Evolutionary conservation across 1,140 invertebrate species (phyloP), one percentile per base, ranked within the genome.

Genomic region (Aradophagus sp.): DNA sequence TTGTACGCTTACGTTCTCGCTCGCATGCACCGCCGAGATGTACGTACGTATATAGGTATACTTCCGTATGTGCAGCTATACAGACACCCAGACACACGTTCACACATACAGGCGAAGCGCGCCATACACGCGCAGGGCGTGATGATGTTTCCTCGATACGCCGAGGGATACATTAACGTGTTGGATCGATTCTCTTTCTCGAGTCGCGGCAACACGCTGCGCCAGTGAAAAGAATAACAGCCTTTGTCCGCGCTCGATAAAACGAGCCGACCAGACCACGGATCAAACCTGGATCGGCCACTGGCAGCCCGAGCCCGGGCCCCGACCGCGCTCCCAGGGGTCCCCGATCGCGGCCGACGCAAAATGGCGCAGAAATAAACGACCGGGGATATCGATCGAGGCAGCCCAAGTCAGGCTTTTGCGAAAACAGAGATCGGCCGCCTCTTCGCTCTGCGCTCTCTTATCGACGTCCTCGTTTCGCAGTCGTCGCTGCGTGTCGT

Each of bases 141-240:
- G 55, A 66, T 72, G 48, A 65, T 59, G 52, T 63, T 59, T 69
- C 67, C 58, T 39, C 70, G 56, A 68, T 73, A 53, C 63, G 58
- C 47, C 50, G 56, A 63, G 72, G 72, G 68, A 74, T 76, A 75
- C 71, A 76, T 76, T 74, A 77, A 76, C 73, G 73, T 74, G 75
- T 77, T 78, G 79, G 79, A 80, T 79, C 80, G 78, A 77, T 81
- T 79, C 74, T 65, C 68, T 77, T 76, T 68, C 77, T 79, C 67
- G 66, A 70, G 73, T 73, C 59, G 71, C 72, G 59, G 62, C 61
- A 67, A 73, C 62, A 76, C 29, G 48, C 55, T 62, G 41, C 48
- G 62, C 48, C 53, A 65, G 23, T 48, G 12, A 65, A 59, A 53
- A 59, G 48, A 59, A 38, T 44, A 8, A 59, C 35, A 32, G 27